Conservation (phyloP, 1,140 invertebrate species). For the Macrotrachela quadricornifera region DNA sequence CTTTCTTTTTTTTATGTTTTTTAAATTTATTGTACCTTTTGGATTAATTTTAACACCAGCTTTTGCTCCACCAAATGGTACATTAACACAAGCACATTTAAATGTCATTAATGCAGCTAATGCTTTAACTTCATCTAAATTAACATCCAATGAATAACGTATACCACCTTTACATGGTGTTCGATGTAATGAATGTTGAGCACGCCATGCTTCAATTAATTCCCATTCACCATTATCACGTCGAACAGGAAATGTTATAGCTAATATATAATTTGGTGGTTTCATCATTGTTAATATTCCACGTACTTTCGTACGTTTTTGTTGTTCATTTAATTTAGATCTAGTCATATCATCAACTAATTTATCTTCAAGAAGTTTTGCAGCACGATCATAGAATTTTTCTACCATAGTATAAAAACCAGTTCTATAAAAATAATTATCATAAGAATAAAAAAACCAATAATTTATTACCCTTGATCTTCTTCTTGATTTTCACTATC, state of each 20-base stretch:
- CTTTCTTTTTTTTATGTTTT: slow-evolving; percentile 72
- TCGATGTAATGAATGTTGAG: slow-evolving; percentile 87
- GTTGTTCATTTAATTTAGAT: slow-evolving; percentile 47
- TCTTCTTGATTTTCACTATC: too few species aligned
- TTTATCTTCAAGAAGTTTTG: slow-evolving; percentile 57
- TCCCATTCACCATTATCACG: slow-evolving; percentile 86
- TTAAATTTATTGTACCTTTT: slow-evolving; percentile 49
- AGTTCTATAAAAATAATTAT: too few species aligned
- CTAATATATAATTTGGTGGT: slow-evolving; percentile 76
- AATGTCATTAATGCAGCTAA: slow-evolving; percentile 95
- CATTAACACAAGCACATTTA: slow-evolving; percentile 78
- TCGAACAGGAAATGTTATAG: slow-evolving; percentile 76
- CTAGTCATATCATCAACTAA: slow-evolving; percentile 54
- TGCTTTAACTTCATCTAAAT: slow-evolving; percentile 75
- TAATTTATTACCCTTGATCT: too few species aligned
- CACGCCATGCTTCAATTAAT: slow-evolving; percentile 84
- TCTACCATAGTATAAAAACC: slow-evolving; percentile 17
- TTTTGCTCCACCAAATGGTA: slow-evolving; percentile 74
- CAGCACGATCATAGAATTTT: slow-evolving; percentile 24
- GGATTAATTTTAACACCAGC: slow-evolving; percentile 95
- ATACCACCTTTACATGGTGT: slow-evolving; percentile 88
- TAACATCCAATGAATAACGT: slow-evolving; percentile 28
- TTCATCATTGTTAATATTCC: slow-evolving; percentile 78
- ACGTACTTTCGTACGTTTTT: slow-evolving; percentile 62
- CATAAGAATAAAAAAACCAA: too few species aligned